Evolutionary conservation across 2,113 vertebrate genomes (phyloP), one percentile per base, ranked within the genome.

Genomic region (Promerops cafer): DNA sequence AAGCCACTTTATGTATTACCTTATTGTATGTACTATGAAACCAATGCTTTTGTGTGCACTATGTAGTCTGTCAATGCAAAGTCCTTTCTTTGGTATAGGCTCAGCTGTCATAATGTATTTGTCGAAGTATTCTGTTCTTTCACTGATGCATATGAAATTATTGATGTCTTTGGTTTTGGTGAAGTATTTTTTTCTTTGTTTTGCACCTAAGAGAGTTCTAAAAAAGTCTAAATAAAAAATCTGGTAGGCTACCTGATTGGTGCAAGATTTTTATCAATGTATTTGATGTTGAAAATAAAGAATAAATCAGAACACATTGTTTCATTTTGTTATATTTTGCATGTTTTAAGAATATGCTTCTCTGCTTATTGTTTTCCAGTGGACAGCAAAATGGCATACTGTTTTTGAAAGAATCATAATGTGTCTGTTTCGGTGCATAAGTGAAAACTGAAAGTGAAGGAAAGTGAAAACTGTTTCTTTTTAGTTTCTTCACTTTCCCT

Each of bases 241-340:
- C 68, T 49, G 39, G 24, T 92, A 66, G 85, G 95, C 90, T 96
- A 96, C 47, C 87, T 50, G 30, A 95, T 93, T 68, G 96, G 89
- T 97, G 96, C 97, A 97, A 97, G 95, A 97, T 96, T 98, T 94
- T 97, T 98, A 95, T 98, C 94, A 94, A 80, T 87, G 84, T 97
- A 94, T 98, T 98, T 98, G 98, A 97, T 97, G 98, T 98, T 96
- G 87, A 97, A 98, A 98, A 98, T 98, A 97, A 98, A 98, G 76
- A 97, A 94, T 90, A 87, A 96, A 97, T 87, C 50, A 66, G 79
- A 97, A 63, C n/a, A 75, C 42, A 47, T 54, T 24, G 18, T 75
- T 92, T 60, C 8, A 33, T 77, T 60, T 50, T 75, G 17, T 79
- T 89, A n/a, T 87, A 18, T 70, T 86, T 77, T 65, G 35, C 15